phyloP scores from a whole-genome alignment of 1,140 invertebrate species.

The Nautilus pompilius region DNA sequence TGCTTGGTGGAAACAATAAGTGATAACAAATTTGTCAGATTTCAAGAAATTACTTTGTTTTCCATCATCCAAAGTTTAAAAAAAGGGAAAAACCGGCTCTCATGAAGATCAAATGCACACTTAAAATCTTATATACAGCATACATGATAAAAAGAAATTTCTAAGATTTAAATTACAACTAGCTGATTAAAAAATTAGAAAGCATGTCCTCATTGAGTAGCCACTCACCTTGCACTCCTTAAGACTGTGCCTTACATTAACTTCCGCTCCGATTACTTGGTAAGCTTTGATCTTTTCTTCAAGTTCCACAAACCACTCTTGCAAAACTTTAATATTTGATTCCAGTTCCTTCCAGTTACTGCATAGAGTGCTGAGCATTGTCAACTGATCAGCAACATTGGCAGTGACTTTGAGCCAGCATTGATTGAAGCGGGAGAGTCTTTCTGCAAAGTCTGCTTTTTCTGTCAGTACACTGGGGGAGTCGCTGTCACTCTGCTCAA shows the following conservation, averaged over 20 bases:
- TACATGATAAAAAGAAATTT: too few relatives aligned
- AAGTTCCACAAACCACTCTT: slow-evolving; percentile 44
- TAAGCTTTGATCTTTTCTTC: slow-evolving; percentile 43
- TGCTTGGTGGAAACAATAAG: too few relatives aligned
- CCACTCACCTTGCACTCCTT: slow-evolving; percentile 46
- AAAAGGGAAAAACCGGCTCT: too few relatives aligned
- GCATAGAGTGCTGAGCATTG: slow-evolving; percentile 33
- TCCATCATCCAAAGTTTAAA: too few relatives aligned
- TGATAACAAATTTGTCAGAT: too few relatives aligned
- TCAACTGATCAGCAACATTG: slow-evolving; percentile 36
- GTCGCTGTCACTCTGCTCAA: slow-evolving; percentile 22
- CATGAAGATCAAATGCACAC: too few relatives aligned
- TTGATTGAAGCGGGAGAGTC: slow-evolving; percentile 38
- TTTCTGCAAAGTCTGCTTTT: slow-evolving; percentile 47
- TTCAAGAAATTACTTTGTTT: too few relatives aligned
- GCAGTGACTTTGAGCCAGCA: slow-evolving; percentile 35
- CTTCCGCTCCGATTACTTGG: slow-evolving; percentile 42
- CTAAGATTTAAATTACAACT: too few relatives aligned
- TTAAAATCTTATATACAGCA: too few relatives aligned
- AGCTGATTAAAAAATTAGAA: too few relatives aligned
- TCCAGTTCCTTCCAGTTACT: slow-evolving; percentile 48
- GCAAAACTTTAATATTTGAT: slow-evolving; percentile 20
- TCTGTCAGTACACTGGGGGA: slow-evolving; percentile 11
- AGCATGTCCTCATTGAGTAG: too few relatives aligned
- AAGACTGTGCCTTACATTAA: slow-evolving; percentile 41